Percentiles rank a stretch among this genome's conserved stretches.
Evolutionary conservation across 2,113 vertebrate genomes (phyloP).

Genomic region (Parotia lawesii): DNA sequence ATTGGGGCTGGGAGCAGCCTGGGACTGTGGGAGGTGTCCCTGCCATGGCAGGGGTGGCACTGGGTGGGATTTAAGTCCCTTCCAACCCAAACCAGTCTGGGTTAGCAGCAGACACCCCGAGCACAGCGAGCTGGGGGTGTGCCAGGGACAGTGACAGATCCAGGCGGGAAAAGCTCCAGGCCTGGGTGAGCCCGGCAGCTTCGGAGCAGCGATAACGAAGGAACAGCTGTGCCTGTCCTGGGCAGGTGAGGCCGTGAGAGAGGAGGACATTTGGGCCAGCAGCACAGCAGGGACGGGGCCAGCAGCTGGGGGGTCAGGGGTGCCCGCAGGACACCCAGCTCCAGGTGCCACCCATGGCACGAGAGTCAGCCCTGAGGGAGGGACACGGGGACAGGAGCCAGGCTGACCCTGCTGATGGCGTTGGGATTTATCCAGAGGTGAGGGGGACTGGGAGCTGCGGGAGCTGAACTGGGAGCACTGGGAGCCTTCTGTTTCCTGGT

Average conservation of each 20-base stretch:
- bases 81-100: neutral
- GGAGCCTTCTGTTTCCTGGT: neutral
- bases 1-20: too few relatives aligned
- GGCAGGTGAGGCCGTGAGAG: neutral
- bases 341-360: neutral
- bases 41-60: neutral
- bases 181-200: neutral
- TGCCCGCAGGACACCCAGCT: neutral
- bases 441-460: neutral
- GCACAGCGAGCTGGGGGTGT: neutral
- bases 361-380: neutral
- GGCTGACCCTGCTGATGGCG: accelerated
- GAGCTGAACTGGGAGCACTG: neutral
- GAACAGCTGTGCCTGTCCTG: neutral
- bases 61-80: neutral
- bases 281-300: neutral
- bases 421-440: neutral
- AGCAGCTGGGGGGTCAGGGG: neutral
- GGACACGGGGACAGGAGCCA: neutral
- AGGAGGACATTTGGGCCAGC: neutral
- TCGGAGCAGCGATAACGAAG: neutral
- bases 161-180: neutral
- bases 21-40: neutral
- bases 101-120: neutral
- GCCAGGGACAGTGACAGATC: neutral